Base-by-base conservation (phyloP, 2,888 invertebrate species). In the Teinopalpus imperialis region DNA sequence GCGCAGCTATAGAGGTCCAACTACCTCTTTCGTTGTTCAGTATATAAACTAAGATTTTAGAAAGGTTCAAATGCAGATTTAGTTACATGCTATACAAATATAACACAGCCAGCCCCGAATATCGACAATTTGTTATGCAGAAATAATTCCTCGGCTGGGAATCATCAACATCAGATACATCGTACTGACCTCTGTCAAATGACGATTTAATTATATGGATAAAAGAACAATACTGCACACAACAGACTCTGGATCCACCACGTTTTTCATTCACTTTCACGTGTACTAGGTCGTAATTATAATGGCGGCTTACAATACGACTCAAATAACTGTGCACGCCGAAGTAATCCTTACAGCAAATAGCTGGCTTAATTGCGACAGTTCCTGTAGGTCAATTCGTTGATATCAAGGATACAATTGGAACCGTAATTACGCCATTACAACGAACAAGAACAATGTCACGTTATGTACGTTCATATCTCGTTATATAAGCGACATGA, bases 321-420 rank as follows among this genome's bases (percentile, higher is more conserved):
- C 45, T 49, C 30, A 56, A 55, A 55, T 52, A 45, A 46, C 43
- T 30, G 43, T 29, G 43, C 31, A 29, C 14, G 39, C 43, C 50
- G 37, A 54, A 56, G 54, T 50, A 57, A 44, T 49, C 40, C 44
- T 43, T 44, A 60, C 53, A 66, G 57, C 63, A 60, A 70, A 67
- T 60, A 60, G 64, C 57, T 62, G 66, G 66, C 67, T 73, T 76
- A 83, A 85, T 81, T 83, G 66, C 60, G 57, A 42, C 51, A 64
- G 75, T 72, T 75, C 73, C 70, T 69, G 66, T 73, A 56, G 78
- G 81, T 81, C 78, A 83, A 73, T 61, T 79, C 51, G 66, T 68
- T 67, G 57, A 54, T 66, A 70, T 63, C 64, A 78, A 69, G 65
- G 64, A 57, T 63, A 57, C 54, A 42, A 42, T 35, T 46, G 40